Conservation (phyloP, 2,113 vertebrate species). For the Salvelinus namaycush region DNA sequence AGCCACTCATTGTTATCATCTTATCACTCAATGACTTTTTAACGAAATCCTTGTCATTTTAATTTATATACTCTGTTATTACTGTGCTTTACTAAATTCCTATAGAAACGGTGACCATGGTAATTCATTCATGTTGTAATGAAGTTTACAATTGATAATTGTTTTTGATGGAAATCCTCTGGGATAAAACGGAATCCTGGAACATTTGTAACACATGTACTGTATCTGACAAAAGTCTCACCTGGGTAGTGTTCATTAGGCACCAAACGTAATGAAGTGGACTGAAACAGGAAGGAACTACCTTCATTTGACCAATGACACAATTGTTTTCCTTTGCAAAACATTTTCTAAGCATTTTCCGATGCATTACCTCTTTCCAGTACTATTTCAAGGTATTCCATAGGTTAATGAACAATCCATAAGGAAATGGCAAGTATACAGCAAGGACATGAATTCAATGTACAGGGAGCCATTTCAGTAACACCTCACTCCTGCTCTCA, state of each 20-base stretch:
- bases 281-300: too few relatives aligned
- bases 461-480: slow-evolving; percentile 17
- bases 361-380: not conserved
- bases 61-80: too few relatives aligned
- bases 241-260: too few relatives aligned
- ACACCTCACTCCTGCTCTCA: slow-evolving; percentile 14
- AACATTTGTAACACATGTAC: not conserved
- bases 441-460: slow-evolving; percentile 5
- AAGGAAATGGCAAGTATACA: slow-evolving; percentile 47
- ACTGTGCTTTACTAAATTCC: too few relatives aligned
- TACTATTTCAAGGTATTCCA: slow-evolving; percentile 26
- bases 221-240: too few relatives aligned
- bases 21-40: not conserved
- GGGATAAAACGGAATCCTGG: not conserved
- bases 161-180: not conserved
- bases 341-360: too few relatives aligned
- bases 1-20: not conserved
- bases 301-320: not conserved
- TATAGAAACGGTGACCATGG: too few relatives aligned
- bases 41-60: too few relatives aligned
- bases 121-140: not conserved
- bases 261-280: too few relatives aligned
- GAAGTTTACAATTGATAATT: not conserved
- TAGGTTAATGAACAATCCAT: slow-evolving; percentile 29
- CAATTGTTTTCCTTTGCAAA: not conserved